Evolutionary conservation across 2,888 invertebrate genomes (phyloP).

Genomic region (Rhagium mordax): DNA sequence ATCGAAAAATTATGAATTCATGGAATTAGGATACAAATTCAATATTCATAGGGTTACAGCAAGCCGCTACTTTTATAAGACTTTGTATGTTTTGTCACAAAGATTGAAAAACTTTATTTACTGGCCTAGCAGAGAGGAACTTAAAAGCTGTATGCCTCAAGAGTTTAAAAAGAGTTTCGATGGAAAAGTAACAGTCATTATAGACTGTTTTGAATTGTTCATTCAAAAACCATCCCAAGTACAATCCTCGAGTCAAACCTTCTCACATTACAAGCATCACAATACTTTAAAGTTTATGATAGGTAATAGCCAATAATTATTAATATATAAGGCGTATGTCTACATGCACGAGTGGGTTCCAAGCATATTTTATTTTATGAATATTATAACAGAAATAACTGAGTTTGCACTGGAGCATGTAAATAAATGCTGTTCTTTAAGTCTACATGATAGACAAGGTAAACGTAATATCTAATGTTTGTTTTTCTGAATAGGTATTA

Average conservation of each 20-base stretch:
- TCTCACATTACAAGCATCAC: slow-evolving; percentile 40
- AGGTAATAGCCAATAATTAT: no score
- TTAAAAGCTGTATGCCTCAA: slow-evolving; percentile 37
- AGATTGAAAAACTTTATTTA: slow-evolving; percentile 33
- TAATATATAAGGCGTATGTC: no score
- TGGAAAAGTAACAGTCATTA: slow-evolving; percentile 41
- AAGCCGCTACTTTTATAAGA: slow-evolving; percentile 20
- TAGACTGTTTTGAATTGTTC: slow-evolving; percentile 39
- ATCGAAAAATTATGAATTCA: slow-evolving; percentile 33
- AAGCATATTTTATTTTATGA: no score
- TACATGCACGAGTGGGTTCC: no score
- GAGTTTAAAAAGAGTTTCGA: slow-evolving; percentile 45
- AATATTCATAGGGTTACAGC: slow-evolving; percentile 13
- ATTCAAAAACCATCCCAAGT: slow-evolving; percentile 35
- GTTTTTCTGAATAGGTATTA: slow-evolving; percentile 47
- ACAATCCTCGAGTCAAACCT: slow-evolving; percentile 26
- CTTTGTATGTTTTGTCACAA: slow-evolving; percentile 4
- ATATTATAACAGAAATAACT: no score
- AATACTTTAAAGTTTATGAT: slow-evolving; percentile 44
- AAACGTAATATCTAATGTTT: no score
- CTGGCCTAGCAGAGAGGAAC: slow-evolving; percentile 35
- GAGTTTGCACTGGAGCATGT: no score
- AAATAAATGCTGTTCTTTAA: no score
- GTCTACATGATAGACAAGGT: no score
- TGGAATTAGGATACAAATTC: slow-evolving; percentile 33